These are phyloP conservation scores for Drosophila lini DNA, from an alignment of 1,140 invertebrate genomes.

Conservation along the genomic window DNA sequence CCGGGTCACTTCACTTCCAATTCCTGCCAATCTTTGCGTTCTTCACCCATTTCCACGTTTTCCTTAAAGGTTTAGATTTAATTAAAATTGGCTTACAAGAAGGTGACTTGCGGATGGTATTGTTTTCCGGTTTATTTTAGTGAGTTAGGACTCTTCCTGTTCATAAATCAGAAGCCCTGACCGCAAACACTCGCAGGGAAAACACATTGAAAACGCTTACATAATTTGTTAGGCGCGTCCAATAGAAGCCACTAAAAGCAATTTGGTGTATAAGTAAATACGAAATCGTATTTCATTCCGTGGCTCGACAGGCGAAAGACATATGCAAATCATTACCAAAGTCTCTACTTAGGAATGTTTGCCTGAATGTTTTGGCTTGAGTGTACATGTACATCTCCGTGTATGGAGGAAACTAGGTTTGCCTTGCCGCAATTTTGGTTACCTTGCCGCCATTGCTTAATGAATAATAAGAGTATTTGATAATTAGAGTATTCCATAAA, in stretches of 20 bases:
- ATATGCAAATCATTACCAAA: slow-evolving; percentile 56
- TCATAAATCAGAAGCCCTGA: slow-evolving; percentile 58
- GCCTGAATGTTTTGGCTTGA: slow-evolving; percentile 1
- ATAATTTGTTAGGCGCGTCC: slow-evolving; percentile 67
- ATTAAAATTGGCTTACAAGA: slow-evolving; percentile 58
- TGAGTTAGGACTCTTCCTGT: slow-evolving; percentile 32
- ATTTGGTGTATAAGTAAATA: slow-evolving; percentile 72
- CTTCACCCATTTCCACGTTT: slow-evolving; percentile 12
- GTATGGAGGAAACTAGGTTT: slow-evolving; percentile 1
- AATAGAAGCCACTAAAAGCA: slow-evolving; percentile 62
- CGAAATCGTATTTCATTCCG: slow-evolving; percentile 72
- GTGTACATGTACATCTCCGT: neutral
- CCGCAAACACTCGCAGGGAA: neutral
- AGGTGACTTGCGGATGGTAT: slow-evolving; percentile 23
- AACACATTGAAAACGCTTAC: slow-evolving; percentile 41
- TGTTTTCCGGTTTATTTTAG: slow-evolving; percentile 5
- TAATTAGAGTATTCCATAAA: neutral
- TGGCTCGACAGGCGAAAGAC: slow-evolving; percentile 47
- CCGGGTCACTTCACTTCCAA: slow-evolving; percentile 33
- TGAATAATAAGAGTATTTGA: neutral
- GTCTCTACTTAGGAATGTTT: slow-evolving; percentile 21
- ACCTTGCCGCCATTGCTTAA: neutral
- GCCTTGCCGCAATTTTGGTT: neutral
- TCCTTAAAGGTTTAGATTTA: slow-evolving; percentile 46
- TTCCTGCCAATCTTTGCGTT: slow-evolving; percentile 30